Base-by-base conservation (phyloP, 2,888 invertebrate species). In the Phlogophora meticulosa region DNA sequence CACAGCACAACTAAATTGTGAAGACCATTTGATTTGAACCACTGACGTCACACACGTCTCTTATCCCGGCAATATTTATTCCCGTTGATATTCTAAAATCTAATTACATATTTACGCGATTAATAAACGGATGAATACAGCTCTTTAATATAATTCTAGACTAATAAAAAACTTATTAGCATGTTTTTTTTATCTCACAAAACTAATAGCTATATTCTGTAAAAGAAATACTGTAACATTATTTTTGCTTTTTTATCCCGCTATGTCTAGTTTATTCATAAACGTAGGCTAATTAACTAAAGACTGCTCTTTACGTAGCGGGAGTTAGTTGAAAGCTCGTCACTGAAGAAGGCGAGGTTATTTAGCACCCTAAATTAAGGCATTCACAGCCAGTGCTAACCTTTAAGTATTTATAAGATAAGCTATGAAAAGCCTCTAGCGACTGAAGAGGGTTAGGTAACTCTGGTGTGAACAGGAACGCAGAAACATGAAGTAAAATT, bases 331-430 rank as follows among this genome's bases (percentile, higher is more conserved):
- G 73, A 84, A 84, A 85, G 82, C 75, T 65, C 75, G 78, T 81
- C 82, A 83, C 73, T 78, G 67, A 74, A 79, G 58, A 69, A 63
- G 63, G 80, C 72, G 55, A 81, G 76, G 81, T 86, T 85, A 88
- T 86, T 87, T 79, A 83, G 80, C 68, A 72, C 65, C 77, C 82
- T 83, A 85, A 87, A 87, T 87, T 85, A 85, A 85, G 76, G 79
- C 80, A 85, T 87, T 88, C 83, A 81, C 73, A 61, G 68, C 59
- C 65, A 55, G 65, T 71, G 72, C 74, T 55, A 36, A 52, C 38
- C 10, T 38, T 55, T 43, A 49, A 40, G 76, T 64, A 64, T 36
- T 22, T 32, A 64, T 58, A 48, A 43, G 43, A 15, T 9, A 51
- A 66, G 40, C 51, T 53, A n/a, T 32, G 17, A 11, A 38, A 17